phyloP scores from a whole-genome alignment of 2,888 invertebrate species.

The Baronia brevicornis region DNA sequence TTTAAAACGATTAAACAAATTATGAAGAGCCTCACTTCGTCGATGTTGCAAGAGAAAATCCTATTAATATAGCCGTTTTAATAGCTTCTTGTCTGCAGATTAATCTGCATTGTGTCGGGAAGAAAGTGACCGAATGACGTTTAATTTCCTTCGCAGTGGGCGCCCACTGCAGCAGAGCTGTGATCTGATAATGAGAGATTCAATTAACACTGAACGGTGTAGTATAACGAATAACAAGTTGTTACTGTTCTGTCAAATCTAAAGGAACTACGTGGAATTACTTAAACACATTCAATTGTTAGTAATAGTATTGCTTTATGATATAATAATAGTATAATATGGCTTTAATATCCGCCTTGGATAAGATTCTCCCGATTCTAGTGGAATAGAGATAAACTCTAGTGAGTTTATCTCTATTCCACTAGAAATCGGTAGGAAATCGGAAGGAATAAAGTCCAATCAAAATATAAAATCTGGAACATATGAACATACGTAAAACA shows the following conservation, averaged over 20 bases:
- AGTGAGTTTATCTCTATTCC: no score
- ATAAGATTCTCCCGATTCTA: no score
- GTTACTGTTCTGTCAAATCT: conserved; percentile 19
- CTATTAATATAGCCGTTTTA: conserved; percentile 22
- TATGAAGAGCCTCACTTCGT: conserved; percentile 8
- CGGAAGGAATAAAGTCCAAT: neutral
- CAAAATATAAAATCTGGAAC: neutral
- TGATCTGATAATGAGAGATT: conserved; percentile 54
- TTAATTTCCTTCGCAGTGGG: conserved; percentile 62
- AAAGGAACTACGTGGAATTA: no score
- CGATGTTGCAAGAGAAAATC: conserved; percentile 6
- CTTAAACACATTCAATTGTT: no score
- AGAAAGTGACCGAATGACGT: conserved; percentile 67
- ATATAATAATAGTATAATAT: no score
- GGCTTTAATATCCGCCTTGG: no score
- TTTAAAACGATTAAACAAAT: no score
- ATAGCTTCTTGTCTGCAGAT: conserved; percentile 29
- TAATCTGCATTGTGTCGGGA: conserved; percentile 45
- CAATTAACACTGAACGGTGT: conserved; percentile 42
- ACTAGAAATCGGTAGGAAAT: neutral
- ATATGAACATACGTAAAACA: conserved; percentile 14
- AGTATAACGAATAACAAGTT: conserved; percentile 29
- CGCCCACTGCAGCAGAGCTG: conserved; percentile 31
- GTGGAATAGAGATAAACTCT: no score
- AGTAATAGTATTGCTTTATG: no score